Evolutionary conservation across 1,140 invertebrate species (phyloP), one percentile per base, ranked within the genome.

Genomic region (Pogonomyrmex californicus): DNA sequence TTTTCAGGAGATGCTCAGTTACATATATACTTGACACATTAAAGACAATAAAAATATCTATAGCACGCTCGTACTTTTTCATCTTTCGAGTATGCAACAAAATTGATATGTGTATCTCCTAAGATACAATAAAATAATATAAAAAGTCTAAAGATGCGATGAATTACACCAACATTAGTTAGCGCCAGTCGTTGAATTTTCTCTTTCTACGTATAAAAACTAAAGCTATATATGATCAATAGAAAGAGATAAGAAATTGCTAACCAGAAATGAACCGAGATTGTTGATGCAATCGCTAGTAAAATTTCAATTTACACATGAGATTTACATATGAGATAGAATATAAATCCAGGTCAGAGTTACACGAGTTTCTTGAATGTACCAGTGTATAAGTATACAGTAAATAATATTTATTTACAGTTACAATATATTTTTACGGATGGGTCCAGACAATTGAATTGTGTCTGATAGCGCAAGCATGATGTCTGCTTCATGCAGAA

Each of bases 371-470:
- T 63, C n/a, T 87, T 73, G 54, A 83, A 87, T 65, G 68, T 91
- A 88, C 70, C 87, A 91, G 82, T 38, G n/a, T 86, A 82, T 90
- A 91, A 94, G 92, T 92, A 87, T 93, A 92, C 90, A 93, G 89
- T 90, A 93, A 93, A 91, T 92, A 86, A 92, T 92, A 90, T 91
- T 94, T 94, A 94, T 94, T 93, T 94, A 94, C 94, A 95, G 47
- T 91, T 92, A 92, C 90, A 90, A 90, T 70, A 66, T 65, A 82
- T 92, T 91, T 86, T 93, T 86, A 78, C 81, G 85, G 65, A 60
- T 87, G 87, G 83, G 90, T 91, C 92, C 92, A 88, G 88, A 90
- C 82, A 79, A 88, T 77, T 14, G 62, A 7, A 76, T 76, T 33
- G 12, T 75, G 14, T 58, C 66, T 62, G 49, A 30, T 23, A 10